phyloP scores from a whole-genome alignment of 1,140 invertebrate genomes.

The Campoletis sonorensis region DNA sequence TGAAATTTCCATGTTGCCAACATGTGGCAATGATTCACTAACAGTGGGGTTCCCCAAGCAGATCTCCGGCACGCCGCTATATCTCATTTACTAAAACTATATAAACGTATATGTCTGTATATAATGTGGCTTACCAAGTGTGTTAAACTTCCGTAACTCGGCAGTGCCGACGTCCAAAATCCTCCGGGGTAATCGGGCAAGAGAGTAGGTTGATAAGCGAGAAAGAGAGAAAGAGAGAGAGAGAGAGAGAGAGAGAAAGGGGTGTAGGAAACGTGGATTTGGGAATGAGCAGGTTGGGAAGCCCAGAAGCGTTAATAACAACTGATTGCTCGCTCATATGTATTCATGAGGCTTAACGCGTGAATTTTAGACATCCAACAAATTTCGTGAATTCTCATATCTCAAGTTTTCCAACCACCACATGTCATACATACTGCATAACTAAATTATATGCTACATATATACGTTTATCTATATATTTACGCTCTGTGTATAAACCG shows the following conservation, averaged over 20 bases:
- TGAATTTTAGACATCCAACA: constrained; percentile 39
- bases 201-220: constrained; percentile 20
- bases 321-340: constrained; percentile 41
- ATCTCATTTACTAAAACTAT: too few species aligned
- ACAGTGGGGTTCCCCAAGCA: too few species aligned
- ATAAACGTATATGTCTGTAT: not conserved
- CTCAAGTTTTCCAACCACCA: constrained; percentile 21
- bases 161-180: constrained; percentile 25
- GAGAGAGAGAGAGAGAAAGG: constrained; percentile 20
- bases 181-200: constrained; percentile 29
- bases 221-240: constrained; percentile 32
- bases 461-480: not conserved
- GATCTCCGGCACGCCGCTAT: too few species aligned
- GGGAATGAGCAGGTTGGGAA: constrained; percentile 9
- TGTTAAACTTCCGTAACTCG: constrained; percentile 38
- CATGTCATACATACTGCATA: constrained; percentile 2
- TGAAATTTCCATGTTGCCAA: too few species aligned
- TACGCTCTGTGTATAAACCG: not conserved
- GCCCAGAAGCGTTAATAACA: constrained; percentile 41
- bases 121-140: constrained; percentile 24
- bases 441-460: not conserved
- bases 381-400: constrained; percentile 22
- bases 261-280: not conserved
- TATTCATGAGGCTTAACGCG: constrained; percentile 39
- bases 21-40: too few species aligned